Base-by-base conservation (phyloP, 2,113 vertebrate species). In the Cephalopterus ornatus region DNA sequence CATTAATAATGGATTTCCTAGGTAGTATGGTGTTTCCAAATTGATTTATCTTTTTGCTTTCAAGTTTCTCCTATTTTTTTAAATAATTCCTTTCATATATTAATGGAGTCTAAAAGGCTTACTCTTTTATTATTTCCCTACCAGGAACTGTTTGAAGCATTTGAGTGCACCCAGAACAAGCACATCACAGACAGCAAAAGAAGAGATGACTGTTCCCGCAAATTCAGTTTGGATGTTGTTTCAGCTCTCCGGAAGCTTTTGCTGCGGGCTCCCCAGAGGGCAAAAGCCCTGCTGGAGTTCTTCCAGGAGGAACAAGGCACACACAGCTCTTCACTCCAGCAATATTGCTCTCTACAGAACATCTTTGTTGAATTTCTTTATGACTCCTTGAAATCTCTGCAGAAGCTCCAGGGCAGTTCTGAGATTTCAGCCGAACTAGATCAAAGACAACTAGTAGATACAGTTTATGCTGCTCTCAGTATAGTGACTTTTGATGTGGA, bases 141-240 rank as follows among this genome's bases (percentile, higher is more conserved):
- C 66, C 93, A 99, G 99, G 99, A 99, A 63, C 95, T 99, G 16
- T 99, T 98, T 27, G 97, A 97, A 88, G 97, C 97, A 12, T 99
- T 99, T 96, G 87, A 98, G 65, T 94, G 95, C 72, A 81, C 63
- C 4, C 98, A 93, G 87, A 97, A 70, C 79, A 95, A 93, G 41
- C 52, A 44, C 28, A 11, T 62, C 49, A 53, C 91, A 76, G 96
- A 97, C 2, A 63, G 88, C 85, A 94, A 63, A 68, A 98, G 90
- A 76, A 88, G 67, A 39, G 93, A 97, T 70, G 95, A n/a, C 27
- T 92, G 71, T 62, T 27, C 81, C 39, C 96, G 44, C 61, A 90
- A 18, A 63, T 97, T 98, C 82, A 98, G 98, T 78, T 79, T 97
- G 27, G 92, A 97, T 49, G 98, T 98, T 50, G 90, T 98, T 88